Conservation (phyloP, 1,140 invertebrate genomes). For the Drosophila repleta region DNA sequence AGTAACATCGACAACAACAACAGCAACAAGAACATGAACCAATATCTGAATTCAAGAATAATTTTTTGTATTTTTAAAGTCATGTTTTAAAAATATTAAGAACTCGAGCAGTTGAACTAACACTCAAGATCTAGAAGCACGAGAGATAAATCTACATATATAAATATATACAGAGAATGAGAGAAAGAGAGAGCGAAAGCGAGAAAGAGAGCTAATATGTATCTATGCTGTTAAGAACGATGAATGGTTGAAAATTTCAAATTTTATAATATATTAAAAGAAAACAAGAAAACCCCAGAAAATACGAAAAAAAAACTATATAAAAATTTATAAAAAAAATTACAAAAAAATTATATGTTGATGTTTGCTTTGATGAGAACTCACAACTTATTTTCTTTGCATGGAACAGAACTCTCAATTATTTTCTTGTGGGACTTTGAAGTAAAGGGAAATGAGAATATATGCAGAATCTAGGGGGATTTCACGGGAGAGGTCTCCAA, state of each 20-base stretch:
- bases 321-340: conserved; percentile 68
- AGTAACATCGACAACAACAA: conserved; percentile 65
- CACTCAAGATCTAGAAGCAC: conserved; percentile 12
- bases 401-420: conserved; percentile 22
- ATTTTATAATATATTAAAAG: conserved; percentile 65
- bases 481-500: no score
- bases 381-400: conserved; percentile 57
- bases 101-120: conserved; percentile 22
- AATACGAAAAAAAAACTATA: conserved; percentile 61
- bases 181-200: conserved; percentile 40
- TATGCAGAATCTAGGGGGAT: no score
- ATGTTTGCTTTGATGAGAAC: conserved; percentile 72
- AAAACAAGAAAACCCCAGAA: conserved; percentile 52
- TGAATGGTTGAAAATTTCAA: conserved; percentile 58
- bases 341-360: conserved; percentile 71
- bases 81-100: conserved; percentile 76
- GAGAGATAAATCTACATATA: conserved; percentile 10
- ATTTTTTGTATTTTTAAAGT: conserved; percentile 78
- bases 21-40: not conserved
- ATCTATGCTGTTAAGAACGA: conserved; percentile 63
- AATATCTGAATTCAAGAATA: conserved; percentile 21
- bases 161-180: conserved; percentile 13
- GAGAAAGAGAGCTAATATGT: conserved; percentile 31
- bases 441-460: not conserved
- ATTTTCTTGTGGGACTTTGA: not conserved